phyloP scores from a whole-genome alignment of 2,888 invertebrate genomes.

The Drosophila nr. fundita region DNA sequence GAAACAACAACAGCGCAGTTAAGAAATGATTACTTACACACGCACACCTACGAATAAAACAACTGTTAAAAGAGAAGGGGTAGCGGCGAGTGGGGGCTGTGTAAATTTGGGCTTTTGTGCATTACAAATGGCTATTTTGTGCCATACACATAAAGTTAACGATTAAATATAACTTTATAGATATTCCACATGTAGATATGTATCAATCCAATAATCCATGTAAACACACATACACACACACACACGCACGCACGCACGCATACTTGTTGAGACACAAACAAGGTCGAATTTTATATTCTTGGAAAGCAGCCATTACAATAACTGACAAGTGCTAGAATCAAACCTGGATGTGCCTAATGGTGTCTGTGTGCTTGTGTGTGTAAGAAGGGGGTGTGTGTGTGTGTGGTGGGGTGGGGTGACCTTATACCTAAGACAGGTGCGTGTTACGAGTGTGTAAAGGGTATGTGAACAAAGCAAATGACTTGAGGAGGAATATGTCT shows the following conservation, averaged over 20 bases:
- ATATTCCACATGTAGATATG: slow-evolving; percentile 17
- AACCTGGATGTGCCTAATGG: neutral
- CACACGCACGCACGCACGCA: slow-evolving; percentile 1
- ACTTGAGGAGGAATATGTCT: slow-evolving; percentile 11
- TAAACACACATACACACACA: slow-evolving; percentile 2
- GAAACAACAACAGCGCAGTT: slow-evolving; percentile 35
- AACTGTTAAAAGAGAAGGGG: slow-evolving; percentile 21
- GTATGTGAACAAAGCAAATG: slow-evolving; percentile 11
- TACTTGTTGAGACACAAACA: slow-evolving; percentile 7
- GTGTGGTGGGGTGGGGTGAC: neutral
- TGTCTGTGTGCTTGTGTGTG: neutral
- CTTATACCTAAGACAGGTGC: slow-evolving; percentile 13
- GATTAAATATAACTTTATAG: slow-evolving; percentile 61
- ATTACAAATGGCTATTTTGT: slow-evolving; percentile 33
- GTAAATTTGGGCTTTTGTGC: slow-evolving; percentile 7
- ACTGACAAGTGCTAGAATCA: slow-evolving; percentile 14
- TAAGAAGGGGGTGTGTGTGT: neutral
- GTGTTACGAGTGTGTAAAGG: slow-evolving; percentile 9
- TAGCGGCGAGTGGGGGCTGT: neutral
- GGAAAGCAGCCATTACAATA: slow-evolving; percentile 55
- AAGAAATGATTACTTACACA: slow-evolving; percentile 49
- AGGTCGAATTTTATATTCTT: slow-evolving; percentile 38
- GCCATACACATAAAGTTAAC: slow-evolving; percentile 53
- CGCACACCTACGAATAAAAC: slow-evolving; percentile 20
- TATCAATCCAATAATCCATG: neutral